Conservation (phyloP, 2,888 invertebrate species). For the Acleris emargana region DNA sequence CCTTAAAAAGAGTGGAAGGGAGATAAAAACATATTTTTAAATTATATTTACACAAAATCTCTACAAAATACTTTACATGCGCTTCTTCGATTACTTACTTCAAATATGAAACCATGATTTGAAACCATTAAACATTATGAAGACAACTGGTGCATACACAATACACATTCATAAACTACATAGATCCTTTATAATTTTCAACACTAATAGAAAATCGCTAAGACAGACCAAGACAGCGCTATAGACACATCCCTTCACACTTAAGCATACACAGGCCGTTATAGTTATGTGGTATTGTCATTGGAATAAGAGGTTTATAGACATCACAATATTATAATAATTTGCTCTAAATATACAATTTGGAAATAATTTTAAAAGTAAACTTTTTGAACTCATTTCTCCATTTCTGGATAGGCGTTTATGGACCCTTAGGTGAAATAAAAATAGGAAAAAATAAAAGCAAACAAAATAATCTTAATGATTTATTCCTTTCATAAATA, state of each 20-base stretch:
- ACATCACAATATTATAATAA: constrained; percentile 34
- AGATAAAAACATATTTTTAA: no score
- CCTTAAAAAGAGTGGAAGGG: no score
- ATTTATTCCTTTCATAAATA: constrained; percentile 80
- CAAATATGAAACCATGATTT: constrained; percentile 7
- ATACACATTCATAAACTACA: constrained; percentile 21
- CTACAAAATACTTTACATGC: no score
- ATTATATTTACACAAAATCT: no score
- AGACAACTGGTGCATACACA: constrained; percentile 26
- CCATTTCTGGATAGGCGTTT: constrained; percentile 48
- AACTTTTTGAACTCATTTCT: constrained; percentile 47
- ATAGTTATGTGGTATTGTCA: constrained; percentile 64
- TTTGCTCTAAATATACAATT: constrained; percentile 41
- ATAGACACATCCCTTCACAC: constrained; percentile 23
- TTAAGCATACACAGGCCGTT: constrained; percentile 42
- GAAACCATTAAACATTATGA: constrained; percentile 14
- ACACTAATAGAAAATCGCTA: constrained; percentile 27
- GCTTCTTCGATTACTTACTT: not conserved
- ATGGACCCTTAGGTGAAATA: constrained; percentile 60
- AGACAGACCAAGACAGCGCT: constrained; percentile 37
- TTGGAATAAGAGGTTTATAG: constrained; percentile 62
- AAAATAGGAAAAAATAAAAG: constrained; percentile 52
- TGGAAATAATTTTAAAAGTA: constrained; percentile 37
- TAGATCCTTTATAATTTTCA: constrained; percentile 22
- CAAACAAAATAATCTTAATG: constrained; percentile 65